These are phyloP conservation scores for Anticlea derivata DNA, from an alignment of 2,888 invertebrate genomes.

Conservation along the genomic window DNA sequence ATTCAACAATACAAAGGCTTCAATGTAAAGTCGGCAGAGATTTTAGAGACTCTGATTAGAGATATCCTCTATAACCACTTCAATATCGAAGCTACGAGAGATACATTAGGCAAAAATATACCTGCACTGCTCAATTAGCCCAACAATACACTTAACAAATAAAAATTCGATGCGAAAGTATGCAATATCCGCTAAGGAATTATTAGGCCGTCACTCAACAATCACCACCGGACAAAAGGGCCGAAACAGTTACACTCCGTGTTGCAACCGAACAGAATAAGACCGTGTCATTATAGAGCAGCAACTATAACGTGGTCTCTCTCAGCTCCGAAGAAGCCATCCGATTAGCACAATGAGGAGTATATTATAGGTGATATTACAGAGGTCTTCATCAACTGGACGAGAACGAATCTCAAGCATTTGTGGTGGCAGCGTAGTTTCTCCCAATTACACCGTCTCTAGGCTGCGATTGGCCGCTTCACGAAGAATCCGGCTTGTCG, in stretches of 20 bases:
- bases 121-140: conserved; percentile 13
- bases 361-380: conserved; percentile 50
- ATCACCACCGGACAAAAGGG: conserved; percentile 73
- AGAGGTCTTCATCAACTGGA: conserved; percentile 60
- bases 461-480: conserved; percentile 74
- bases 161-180: conserved; percentile 57
- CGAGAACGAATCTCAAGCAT: conserved; percentile 68
- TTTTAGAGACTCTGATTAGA: too few relatives aligned
- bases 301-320: conserved; percentile 55
- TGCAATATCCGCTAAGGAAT: conserved; percentile 53
- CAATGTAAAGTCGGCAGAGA: too few relatives aligned
- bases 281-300: conserved; percentile 68
- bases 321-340: conserved; percentile 40
- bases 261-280: conserved; percentile 57
- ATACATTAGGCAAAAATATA: conserved; percentile 13
- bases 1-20: too few relatives aligned
- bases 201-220: conserved; percentile 67
- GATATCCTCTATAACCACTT: neutral
- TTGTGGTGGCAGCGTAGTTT: conserved; percentile 77
- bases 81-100: neutral
- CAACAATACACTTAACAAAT: conserved; percentile 35
- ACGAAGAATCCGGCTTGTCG: conserved; percentile 80
- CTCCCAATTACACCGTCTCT: conserved; percentile 81
- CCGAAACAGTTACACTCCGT: conserved; percentile 66
- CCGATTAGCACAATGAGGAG: conserved; percentile 35